Evolutionary conservation across 1,140 invertebrate species (phyloP).

Genomic region (Phocides pigmalion): DNA sequence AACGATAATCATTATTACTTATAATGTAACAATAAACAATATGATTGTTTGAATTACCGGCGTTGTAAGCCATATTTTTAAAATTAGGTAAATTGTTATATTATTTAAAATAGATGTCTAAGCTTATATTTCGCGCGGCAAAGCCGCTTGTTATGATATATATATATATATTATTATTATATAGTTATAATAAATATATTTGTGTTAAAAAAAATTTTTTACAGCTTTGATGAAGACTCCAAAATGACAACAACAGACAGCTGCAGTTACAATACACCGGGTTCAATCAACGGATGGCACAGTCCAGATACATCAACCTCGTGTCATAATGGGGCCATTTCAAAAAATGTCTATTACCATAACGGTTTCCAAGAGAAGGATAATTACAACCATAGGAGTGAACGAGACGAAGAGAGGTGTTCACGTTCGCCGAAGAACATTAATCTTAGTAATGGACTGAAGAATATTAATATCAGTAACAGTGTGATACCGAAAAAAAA

Average conservation of each 20-base stretch:
- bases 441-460: conserved; percentile 71
- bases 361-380: conserved; percentile 72
- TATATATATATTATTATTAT: too few species aligned
- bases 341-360: conserved; percentile 68
- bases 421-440: conserved; percentile 75
- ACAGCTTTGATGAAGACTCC: conserved; percentile 81
- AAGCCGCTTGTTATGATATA: too few species aligned
- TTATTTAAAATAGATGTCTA: too few species aligned
- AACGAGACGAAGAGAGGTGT: conserved; percentile 62
- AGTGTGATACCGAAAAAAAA: conserved; percentile 68
- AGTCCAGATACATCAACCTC: conserved; percentile 70
- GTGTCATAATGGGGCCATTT: conserved; percentile 75
- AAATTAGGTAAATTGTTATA: too few species aligned
- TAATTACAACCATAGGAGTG: conserved; percentile 59
- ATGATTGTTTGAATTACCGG: too few species aligned
- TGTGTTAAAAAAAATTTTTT: conserved; percentile 44
- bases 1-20: too few species aligned
- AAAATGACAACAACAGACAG: conserved; percentile 82
- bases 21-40: too few species aligned
- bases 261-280: conserved; percentile 79
- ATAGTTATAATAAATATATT: too few species aligned
- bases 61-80: too few species aligned
- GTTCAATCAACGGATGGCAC: conserved; percentile 82
- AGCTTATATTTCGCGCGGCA: too few species aligned
- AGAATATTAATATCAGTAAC: conserved; percentile 76